Evolutionary conservation across 1,140 invertebrate species (phyloP).

Genomic region (Drosophila varians): DNA sequence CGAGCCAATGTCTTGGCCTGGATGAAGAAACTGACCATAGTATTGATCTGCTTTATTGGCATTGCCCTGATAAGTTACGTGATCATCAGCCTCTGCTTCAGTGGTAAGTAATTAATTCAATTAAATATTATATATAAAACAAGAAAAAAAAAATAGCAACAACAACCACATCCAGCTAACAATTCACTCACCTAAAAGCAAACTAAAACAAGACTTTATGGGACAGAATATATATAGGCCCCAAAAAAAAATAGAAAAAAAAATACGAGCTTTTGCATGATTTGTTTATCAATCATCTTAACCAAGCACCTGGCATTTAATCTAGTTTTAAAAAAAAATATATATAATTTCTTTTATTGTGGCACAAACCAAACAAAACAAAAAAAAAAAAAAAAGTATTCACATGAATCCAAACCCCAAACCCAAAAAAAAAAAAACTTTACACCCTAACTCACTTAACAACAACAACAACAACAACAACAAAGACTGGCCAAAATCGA

Average conservation of each 20-base stretch:
- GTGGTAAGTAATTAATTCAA: constrained; percentile 62
- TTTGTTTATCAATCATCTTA: constrained; percentile 28
- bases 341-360: constrained; percentile 67
- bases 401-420: constrained; percentile 50
- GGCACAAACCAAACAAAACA: constrained; percentile 44
- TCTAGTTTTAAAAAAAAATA: constrained; percentile 47
- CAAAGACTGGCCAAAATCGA: constrained; percentile 76
- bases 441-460: constrained; percentile 72
- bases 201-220: constrained; percentile 37
- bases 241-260: too few relatives aligned
- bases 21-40: constrained; percentile 82
- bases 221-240: too few relatives aligned
- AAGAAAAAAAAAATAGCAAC: neutral
- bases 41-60: constrained; percentile 78
- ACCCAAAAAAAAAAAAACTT: constrained; percentile 69
- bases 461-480: constrained; percentile 45
- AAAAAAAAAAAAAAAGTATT: constrained; percentile 47
- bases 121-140: neutral
- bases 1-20: constrained; percentile 77
- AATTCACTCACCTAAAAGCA: constrained; percentile 61
- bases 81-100: constrained; percentile 78
- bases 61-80: constrained; percentile 79
- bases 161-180: constrained; percentile 51
- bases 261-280: constrained; percentile 29
- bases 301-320: constrained; percentile 59